These are phyloP conservation scores for Ochropleura leucogaster DNA, from an alignment of 2,888 invertebrate species.

Conservation along the genomic window DNA sequence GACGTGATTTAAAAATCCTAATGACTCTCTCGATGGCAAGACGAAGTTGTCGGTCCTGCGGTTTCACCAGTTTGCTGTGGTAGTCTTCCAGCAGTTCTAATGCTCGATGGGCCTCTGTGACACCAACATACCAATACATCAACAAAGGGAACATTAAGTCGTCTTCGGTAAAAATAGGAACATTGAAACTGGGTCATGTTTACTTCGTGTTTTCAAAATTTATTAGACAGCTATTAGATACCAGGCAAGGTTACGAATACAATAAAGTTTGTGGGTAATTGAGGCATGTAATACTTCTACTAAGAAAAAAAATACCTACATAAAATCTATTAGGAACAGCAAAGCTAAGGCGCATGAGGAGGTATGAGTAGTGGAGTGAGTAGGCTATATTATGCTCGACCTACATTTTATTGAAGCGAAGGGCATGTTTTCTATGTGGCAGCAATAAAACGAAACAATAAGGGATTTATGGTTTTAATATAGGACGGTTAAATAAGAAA, in stretches of 20 bases:
- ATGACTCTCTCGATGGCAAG: conserved; percentile 99
- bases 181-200: conserved; percentile 60
- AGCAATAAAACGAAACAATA: conserved; percentile 50
- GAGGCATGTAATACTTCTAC: conserved; percentile 2
- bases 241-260: conserved; percentile 32
- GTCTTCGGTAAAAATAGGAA: conserved; percentile 38
- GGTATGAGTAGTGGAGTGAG: conserved; percentile 36
- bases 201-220: conserved; percentile 47
- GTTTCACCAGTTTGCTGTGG: conserved; percentile 97
- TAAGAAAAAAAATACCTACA: conserved; percentile 17
- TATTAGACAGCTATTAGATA: conserved; percentile 32
- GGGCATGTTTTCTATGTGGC: conserved; percentile 46
- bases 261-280: conserved; percentile 19
- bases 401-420: conserved; percentile 60
- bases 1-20: conserved; percentile 98
- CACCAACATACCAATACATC: conserved; percentile 62
- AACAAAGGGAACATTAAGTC: conserved; percentile 48
- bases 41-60: conserved; percentile 98
- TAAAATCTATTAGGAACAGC: conserved; percentile 23
- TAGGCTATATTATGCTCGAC: conserved; percentile 51
- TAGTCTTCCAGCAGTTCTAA: conserved; percentile 99
- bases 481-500: conserved; percentile 32
- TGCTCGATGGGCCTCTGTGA: conserved; percentile 98
- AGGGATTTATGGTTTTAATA: conserved; percentile 49
- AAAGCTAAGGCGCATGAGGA: conserved; percentile 38